These are phyloP conservation scores for Sylvia atricapilla DNA, from an alignment of 2,113 vertebrate genomes.

Conservation along the genomic window DNA sequence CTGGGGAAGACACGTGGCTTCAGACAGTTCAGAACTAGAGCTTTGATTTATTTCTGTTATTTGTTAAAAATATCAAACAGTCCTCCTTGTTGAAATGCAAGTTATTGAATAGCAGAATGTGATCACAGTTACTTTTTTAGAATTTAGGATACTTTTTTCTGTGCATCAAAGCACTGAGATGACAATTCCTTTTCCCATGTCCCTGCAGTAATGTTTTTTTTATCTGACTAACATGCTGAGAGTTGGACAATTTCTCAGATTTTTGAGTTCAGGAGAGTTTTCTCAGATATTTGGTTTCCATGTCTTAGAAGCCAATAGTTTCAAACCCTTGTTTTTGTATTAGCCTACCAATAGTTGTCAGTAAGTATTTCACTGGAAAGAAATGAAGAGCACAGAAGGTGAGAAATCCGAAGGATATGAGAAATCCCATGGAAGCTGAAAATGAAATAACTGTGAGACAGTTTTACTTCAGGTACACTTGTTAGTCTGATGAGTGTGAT, in stretches of 20 bases:
- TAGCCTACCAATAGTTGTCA: not conserved
- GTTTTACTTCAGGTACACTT: not conserved
- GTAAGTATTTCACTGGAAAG: not conserved
- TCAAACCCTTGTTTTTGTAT: not conserved
- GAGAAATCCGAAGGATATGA: not conserved
- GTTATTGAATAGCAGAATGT: not conserved
- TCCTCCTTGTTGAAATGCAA: not conserved
- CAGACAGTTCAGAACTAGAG: not conserved
- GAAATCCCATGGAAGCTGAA: not conserved
- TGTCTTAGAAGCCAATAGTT: not conserved
- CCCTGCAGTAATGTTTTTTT: not conserved
- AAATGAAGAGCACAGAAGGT: not conserved
- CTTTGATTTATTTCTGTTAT: constrained; percentile 18
- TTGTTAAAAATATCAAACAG: not conserved
- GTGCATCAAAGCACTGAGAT: not conserved
- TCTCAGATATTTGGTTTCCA: not conserved
- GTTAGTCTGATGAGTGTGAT: not conserved
- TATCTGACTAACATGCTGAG: not conserved
- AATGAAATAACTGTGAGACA: not conserved
- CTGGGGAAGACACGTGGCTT: not conserved
- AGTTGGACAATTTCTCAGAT: not conserved
- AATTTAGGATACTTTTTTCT: not conserved
- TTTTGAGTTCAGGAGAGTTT: not conserved
- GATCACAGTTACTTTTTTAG: not conserved
- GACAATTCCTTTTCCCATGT: not conserved